phyloP scores from a whole-genome alignment of 2,888 invertebrate species.

The Pristionchus arcanus region DNA sequence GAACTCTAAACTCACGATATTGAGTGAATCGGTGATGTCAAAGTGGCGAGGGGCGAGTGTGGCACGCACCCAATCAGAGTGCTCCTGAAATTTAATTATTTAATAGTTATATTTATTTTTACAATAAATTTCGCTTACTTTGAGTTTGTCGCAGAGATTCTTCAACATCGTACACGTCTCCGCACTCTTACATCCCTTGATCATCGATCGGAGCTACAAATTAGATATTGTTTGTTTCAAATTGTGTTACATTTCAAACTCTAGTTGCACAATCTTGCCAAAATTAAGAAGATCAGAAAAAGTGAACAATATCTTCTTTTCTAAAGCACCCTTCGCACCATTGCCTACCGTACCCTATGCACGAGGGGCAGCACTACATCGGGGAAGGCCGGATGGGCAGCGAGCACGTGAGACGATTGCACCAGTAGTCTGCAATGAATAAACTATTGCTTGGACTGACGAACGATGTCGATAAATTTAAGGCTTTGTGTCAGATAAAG shows the following conservation, averaged over 20 bases:
- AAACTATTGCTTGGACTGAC: no score
- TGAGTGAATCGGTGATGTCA: conserved; percentile 51
- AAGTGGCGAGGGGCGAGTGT: conserved; percentile 21
- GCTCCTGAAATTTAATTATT: conserved; percentile 12
- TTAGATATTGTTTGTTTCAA: background rate
- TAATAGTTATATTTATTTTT: background rate
- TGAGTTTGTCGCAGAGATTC: conserved; percentile 52
- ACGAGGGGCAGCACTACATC: conserved; percentile 70
- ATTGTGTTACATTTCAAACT: no score
- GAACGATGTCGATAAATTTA: no score
- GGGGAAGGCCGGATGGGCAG: conserved; percentile 70
- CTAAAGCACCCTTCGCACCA: background rate
- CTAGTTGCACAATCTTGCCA: no score
- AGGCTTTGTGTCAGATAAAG: no score
- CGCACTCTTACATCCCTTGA: conserved; percentile 41
- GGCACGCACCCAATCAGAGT: conserved; percentile 51
- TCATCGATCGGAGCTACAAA: conserved; percentile 52
- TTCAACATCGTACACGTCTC: conserved; percentile 48
- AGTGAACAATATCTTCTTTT: background rate
- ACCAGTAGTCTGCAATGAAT: conserved; percentile 51
- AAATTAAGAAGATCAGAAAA: no score
- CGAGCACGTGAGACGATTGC: conserved; percentile 67
- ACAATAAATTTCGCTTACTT: background rate
- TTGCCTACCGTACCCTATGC: conserved; percentile 59
- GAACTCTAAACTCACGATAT: conserved; percentile 19